A percentile compares a stretch with the other conserved stretches of the same genome.
Evolutionary conservation across 1,140 invertebrate species (phyloP).

Genomic region (Thaumetopoea pityocampa): DNA sequence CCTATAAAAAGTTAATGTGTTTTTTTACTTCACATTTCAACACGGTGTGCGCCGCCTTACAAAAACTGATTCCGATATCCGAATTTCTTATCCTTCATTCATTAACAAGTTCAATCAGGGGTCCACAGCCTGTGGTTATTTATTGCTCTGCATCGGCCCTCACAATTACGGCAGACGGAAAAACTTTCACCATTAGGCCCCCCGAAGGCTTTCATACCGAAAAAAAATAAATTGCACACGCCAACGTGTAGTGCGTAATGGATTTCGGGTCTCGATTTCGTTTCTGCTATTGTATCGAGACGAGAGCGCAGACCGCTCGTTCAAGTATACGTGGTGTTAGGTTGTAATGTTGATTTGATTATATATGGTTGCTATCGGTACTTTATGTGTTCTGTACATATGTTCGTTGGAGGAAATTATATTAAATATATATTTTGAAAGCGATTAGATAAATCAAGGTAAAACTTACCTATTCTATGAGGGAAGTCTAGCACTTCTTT

Average conservation of each 20-base stretch:
- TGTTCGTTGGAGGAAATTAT: too few relatives aligned
- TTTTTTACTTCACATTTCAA: too few relatives aligned
- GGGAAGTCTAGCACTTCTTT: too few relatives aligned
- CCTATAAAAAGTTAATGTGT: too few relatives aligned
- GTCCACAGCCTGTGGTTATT: slow-evolving; percentile 61
- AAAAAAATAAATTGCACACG: slow-evolving; percentile 66
- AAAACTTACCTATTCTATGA: too few relatives aligned
- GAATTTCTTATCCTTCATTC: slow-evolving; percentile 71
- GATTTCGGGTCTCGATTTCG: slow-evolving; percentile 59
- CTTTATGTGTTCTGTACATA: too few relatives aligned
- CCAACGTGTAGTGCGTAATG: slow-evolving; percentile 52
- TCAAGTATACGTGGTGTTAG: slow-evolving; percentile 1
- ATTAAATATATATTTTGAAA: too few relatives aligned
- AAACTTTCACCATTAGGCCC: slow-evolving; percentile 69
- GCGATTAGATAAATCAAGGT: too few relatives aligned
- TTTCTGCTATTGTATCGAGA: slow-evolving; percentile 40
- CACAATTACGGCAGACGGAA: slow-evolving; percentile 69
- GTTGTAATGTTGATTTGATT: slow-evolving; percentile 19
- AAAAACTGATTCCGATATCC: slow-evolving; percentile 47
- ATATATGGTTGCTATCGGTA: too few relatives aligned
- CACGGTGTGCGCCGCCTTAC: slow-evolving; percentile 1
- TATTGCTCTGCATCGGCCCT: slow-evolving; percentile 67
- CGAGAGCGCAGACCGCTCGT: slow-evolving; percentile 4
- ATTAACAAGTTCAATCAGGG: slow-evolving; percentile 74
- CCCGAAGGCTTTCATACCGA: slow-evolving; percentile 54